Base-by-base conservation (phyloP, 2,888 invertebrate genomes). In the Drosophila melanosoma region DNA sequence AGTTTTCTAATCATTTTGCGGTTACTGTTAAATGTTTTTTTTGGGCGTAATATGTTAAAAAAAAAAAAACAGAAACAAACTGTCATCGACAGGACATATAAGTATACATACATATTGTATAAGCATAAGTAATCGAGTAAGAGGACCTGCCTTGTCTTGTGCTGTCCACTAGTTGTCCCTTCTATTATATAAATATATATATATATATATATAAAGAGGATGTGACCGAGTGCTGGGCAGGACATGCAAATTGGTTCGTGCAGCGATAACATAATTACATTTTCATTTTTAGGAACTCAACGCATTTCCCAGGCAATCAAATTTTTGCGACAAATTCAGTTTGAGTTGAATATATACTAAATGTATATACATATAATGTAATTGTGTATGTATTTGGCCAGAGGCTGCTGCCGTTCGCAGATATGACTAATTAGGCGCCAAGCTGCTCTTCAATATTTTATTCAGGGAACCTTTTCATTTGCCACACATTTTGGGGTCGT, bases 191-290 rank as follows among this genome's bases (percentile, higher is more conserved):
- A n/a, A n/a, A n/a, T n/a, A 74, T 69, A 69, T 48, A 23, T 23
- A 73, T 61, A 42, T 11, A 12, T 20, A 45, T 45, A 23, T 23
- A 45, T 20, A 8, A 45, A 23, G 15, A 68, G 70, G 64, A 70
- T 67, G 49, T 45, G 45, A 57, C 26, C 66, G 60, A 11, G 36
- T 8, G 52, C 67, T 52, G 32, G 38, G 23, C 48, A 52, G 66
- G 45, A 58, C 67, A 78, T 74, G 75, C 71, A 78, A 79, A 79
- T 78, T 79, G 78, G 65, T 65, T 62, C 57, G 54, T 69, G 78
- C 66, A 66, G 65, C 56, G 78, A 63, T 42, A 68, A 63, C 66
- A 66, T 79, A 79, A 79, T 79, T 75, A 62, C 62, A 75, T 79
- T 79, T 73, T 32, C 32, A n/a, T 52, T 60, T 74, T 74, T 49